Evolutionary conservation across 2,888 invertebrate genomes (phyloP).

Genomic region (Phengaris alcon): DNA sequence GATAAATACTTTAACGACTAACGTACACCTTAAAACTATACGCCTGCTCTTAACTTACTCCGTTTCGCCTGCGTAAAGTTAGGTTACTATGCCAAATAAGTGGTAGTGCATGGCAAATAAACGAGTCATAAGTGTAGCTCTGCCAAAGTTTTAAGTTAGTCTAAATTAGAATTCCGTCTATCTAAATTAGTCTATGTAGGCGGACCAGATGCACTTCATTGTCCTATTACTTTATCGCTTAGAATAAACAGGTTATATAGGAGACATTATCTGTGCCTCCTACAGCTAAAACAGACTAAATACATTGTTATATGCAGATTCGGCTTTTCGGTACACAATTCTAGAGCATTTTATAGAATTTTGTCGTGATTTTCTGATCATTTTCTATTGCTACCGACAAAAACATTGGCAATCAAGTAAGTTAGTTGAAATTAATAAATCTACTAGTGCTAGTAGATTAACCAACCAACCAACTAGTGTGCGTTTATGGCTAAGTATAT

Average conservation of each 20-base stretch:
- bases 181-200: conserved; percentile 7
- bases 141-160: neutral
- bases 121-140: neutral
- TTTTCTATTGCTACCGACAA: neutral
- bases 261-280: neutral
- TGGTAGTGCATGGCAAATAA: neutral
- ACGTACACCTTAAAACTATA: conserved; percentile 31
- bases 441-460: no score
- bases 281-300: no score
- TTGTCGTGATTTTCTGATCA: neutral
- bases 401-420: no score
- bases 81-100: neutral
- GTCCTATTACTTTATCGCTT: conserved; percentile 6
- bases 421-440: no score
- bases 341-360: neutral
- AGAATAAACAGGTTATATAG: neutral
- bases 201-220: conserved; percentile 19
- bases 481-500: neutral
- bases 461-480: no score
- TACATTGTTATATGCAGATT: neutral
- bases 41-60: conserved; percentile 12
- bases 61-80: neutral
- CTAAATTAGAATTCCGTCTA: neutral
- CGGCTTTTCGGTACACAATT: neutral
- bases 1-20: conserved; percentile 50